Percentiles rank a stretch among this genome's conserved stretches.
Conservation (phyloP, 1,140 invertebrate genomes). For the Oncopodura yosiiana region DNA sequence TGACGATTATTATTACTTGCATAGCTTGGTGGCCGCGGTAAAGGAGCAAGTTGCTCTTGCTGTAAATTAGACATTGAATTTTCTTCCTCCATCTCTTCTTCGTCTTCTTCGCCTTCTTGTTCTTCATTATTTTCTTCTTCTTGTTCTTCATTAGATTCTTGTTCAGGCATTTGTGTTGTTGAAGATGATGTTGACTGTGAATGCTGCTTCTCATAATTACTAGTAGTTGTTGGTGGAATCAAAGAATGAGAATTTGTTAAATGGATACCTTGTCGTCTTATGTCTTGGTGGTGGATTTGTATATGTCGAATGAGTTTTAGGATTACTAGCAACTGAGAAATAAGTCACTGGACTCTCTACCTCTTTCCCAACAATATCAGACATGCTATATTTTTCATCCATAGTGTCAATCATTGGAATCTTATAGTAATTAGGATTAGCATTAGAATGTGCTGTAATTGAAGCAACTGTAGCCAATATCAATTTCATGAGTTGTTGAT, state of each 20-base stretch:
- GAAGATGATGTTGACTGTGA: not conserved
- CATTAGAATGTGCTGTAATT: too few species aligned
- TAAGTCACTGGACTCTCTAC: too few species aligned
- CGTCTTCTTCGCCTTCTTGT: constrained; percentile 1
- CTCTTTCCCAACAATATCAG: not conserved
- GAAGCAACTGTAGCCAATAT: not conserved
- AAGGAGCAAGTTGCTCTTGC: too few species aligned
- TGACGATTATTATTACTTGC: not conserved
- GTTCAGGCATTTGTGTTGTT: not conserved
- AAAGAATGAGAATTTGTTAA: constrained; percentile 24
- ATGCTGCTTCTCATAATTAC: not conserved
- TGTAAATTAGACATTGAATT: too few species aligned
- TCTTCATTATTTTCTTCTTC: not conserved
- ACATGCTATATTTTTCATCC: not conserved
- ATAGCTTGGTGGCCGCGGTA: too few species aligned
- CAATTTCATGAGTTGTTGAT: too few species aligned
- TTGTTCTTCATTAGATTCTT: constrained; percentile 5
- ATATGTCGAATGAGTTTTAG: not conserved
- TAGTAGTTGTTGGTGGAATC: constrained; percentile 11
- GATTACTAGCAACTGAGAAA: not conserved
- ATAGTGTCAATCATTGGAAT: not conserved
- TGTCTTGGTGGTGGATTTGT: not conserved
- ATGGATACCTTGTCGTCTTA: constrained; percentile 3
- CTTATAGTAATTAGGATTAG: not conserved
- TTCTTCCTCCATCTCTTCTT: not conserved